Evolutionary conservation across 2,888 invertebrate species (phyloP).

Genomic region (Lepidocyrtinus sp.): DNA sequence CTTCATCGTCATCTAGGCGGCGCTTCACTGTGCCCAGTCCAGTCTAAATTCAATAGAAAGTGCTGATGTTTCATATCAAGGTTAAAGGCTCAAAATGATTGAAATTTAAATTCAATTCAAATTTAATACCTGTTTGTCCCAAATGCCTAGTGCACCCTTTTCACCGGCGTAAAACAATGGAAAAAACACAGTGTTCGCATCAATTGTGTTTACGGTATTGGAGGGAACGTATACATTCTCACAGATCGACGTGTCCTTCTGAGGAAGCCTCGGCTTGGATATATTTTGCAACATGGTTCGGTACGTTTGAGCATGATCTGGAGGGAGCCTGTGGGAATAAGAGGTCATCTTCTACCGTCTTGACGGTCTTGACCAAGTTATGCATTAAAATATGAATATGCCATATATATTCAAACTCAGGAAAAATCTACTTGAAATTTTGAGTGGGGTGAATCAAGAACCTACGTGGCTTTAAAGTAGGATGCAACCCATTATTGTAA

Average conservation of each 20-base stretch:
- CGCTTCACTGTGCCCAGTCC: constrained; percentile 57
- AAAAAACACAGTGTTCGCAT: constrained; percentile 50
- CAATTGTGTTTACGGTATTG: constrained; percentile 26
- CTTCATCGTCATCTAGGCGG: constrained; percentile 47
- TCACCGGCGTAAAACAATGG: constrained; percentile 63
- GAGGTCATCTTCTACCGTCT: constrained; percentile 38
- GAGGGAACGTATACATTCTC: constrained; percentile 29
- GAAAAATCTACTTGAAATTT: too few relatives aligned
- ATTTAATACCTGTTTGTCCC: constrained; percentile 63
- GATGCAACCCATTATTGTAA: too few relatives aligned
- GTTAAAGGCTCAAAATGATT: too few relatives aligned
- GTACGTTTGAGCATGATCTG: constrained; percentile 40
- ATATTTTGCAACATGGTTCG: constrained; percentile 36
- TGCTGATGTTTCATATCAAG: too few relatives aligned
- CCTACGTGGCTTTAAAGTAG: too few relatives aligned
- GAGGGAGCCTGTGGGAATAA: constrained; percentile 16
- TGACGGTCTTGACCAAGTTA: too few relatives aligned
- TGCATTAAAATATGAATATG: too few relatives aligned
- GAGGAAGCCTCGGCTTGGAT: constrained; percentile 13
- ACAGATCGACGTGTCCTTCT: constrained; percentile 15
- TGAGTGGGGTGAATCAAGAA: too few relatives aligned
- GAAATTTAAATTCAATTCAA: neutral
- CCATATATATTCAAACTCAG: too few relatives aligned
- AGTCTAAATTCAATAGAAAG: constrained; percentile 28
- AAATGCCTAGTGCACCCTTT: constrained; percentile 59